A percentile compares a stretch with the other conserved stretches of the same genome.
phyloP scores from a whole-genome alignment of 2,113 vertebrate species.

The Burhinus oedicnemus region DNA sequence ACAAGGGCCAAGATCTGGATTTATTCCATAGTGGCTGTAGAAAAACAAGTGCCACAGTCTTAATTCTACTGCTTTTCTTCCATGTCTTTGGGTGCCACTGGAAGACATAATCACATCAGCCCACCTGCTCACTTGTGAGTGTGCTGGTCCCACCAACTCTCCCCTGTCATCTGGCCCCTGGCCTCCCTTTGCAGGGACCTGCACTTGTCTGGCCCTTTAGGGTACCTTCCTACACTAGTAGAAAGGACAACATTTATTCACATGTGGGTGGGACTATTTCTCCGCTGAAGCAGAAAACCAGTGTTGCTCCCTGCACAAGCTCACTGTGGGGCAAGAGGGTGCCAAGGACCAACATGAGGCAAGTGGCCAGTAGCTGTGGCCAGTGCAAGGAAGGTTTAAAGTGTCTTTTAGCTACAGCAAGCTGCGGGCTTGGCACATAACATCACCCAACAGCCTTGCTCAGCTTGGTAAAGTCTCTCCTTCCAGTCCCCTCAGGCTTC shows the following conservation, averaged over 20 bases:
- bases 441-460: neutral
- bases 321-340: neutral
- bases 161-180: fast-evolving
- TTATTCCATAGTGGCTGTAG: neutral
- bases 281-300: neutral
- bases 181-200: neutral
- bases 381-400: neutral
- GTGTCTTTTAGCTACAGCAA: neutral
- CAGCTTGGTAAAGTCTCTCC: neutral
- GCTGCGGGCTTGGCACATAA: neutral
- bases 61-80: neutral
- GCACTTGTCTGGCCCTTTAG: neutral
- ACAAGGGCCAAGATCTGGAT: neutral
- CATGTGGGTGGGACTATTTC: neutral
- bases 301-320: neutral
- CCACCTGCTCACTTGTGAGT: neutral
- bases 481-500: neutral
- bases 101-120: neutral
- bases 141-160: neutral
- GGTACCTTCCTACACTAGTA: neutral
- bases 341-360: neutral
- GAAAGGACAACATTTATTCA: neutral
- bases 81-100: fast-evolving
- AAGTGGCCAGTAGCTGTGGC: neutral
- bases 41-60: neutral